These are phyloP conservation scores for Physella acuta DNA, from an alignment of 1,140 invertebrate species.

Conservation along the genomic window DNA sequence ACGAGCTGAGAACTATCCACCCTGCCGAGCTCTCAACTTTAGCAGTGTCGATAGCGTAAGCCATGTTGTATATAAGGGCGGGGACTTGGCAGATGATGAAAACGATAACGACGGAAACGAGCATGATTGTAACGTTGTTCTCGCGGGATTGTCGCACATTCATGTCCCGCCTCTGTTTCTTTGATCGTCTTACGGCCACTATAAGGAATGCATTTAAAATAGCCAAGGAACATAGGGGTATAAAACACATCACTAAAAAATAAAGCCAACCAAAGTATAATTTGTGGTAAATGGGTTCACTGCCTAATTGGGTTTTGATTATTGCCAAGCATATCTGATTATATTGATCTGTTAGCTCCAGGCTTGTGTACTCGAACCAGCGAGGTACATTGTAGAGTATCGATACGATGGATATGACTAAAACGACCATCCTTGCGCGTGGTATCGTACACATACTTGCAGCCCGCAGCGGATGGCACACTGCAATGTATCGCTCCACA, in stretches of 20 bases:
- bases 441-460: slow-evolving; percentile 87
- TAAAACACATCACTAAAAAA: slow-evolving; percentile 85
- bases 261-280: slow-evolving; percentile 92
- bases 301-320: slow-evolving; percentile 70
- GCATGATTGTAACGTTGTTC: slow-evolving; percentile 76
- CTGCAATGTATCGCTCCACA: slow-evolving; percentile 91
- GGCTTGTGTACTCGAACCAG: slow-evolving; percentile 60
- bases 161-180: slow-evolving; percentile 46
- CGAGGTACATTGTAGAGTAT: slow-evolving; percentile 83
- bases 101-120: slow-evolving; percentile 89
- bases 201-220: slow-evolving; percentile 90
- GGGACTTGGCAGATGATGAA: slow-evolving; percentile 91
- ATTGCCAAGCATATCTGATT: slow-evolving; percentile 62
- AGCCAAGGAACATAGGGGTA: slow-evolving; percentile 82
- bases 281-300: slow-evolving; percentile 71
- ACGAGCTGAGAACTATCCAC: slow-evolving; percentile 47
- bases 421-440: slow-evolving; percentile 80
- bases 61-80: slow-evolving; percentile 83
- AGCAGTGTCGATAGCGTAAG: slow-evolving; percentile 49
- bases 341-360: slow-evolving; percentile 46
- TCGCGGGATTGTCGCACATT: slow-evolving; percentile 56
- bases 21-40: slow-evolving; percentile 28
- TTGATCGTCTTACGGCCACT: slow-evolving; percentile 54
- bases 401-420: slow-evolving; percentile 79
- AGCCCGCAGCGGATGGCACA: slow-evolving; percentile 88